Evolutionary conservation across 2,113 vertebrate species (phyloP).

Genomic region (Xyrauchen texanus): DNA sequence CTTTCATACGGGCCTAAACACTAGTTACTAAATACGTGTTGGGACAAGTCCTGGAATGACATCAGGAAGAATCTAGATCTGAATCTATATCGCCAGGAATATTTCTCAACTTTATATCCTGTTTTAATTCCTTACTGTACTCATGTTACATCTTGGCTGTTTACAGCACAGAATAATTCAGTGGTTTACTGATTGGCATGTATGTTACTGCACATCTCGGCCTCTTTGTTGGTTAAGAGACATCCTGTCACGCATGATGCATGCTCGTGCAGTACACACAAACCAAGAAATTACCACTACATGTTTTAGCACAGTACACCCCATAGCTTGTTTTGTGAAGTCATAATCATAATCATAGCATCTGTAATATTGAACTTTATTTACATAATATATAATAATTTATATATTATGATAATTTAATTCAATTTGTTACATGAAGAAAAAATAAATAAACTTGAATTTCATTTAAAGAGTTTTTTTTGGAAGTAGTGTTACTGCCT

Average conservation of each 20-base stretch:
- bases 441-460: too few relatives aligned
- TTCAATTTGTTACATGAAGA: too few relatives aligned
- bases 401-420: too few relatives aligned
- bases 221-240: neutral
- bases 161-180: neutral
- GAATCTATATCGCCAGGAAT: too few relatives aligned
- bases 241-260: neutral
- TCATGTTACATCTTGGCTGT: neutral
- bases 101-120: neutral
- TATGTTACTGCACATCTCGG: too few relatives aligned
- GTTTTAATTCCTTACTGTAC: neutral
- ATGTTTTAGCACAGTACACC: neutral
- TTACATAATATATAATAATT: too few relatives aligned
- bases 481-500: too few relatives aligned
- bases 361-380: too few relatives aligned
- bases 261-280: too few relatives aligned
- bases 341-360: too few relatives aligned
- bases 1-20: neutral
- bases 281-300: too few relatives aligned
- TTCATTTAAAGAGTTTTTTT: too few relatives aligned
- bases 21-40: neutral
- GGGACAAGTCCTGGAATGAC: conserved; percentile 1
- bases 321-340: neutral
- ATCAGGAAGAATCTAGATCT: neutral
- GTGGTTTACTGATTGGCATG: neutral